Base-by-base conservation (phyloP, 1,140 invertebrate genomes). In the Scaptodrosophila lebanonensis region DNA sequence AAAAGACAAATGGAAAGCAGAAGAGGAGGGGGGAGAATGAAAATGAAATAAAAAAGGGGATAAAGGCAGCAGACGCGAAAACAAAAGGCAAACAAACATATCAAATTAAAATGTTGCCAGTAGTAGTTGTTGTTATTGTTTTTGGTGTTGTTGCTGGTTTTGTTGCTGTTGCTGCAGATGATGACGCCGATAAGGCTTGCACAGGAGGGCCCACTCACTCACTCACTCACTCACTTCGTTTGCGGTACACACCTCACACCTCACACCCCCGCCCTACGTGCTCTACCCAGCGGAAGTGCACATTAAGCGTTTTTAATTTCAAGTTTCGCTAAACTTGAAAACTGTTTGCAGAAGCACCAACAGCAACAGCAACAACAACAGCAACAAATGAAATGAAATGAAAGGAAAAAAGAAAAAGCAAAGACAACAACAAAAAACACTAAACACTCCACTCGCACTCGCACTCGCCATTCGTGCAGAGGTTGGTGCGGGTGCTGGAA, bases 271-370 rank as follows among this genome's bases (percentile, higher is more conserved):
- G 12, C 6, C 15, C 38, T 30, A 7, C 7, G 32, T 48, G 32
- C 30, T 12, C 48, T 20, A 60, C 58, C 51, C 72, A 62, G 68
- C 75, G 73, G 73, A 79, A 79, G 73, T 73, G 68, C 75, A 82
- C 66, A 73, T 82, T 73, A 77, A 82, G 64, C 65, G 75, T 79
- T 79, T 79, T 77, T 77, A 77, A 77, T 77, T 77, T 77, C 56
- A 60, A 77, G 63, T 51, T 77, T 76, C 38, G 66, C 66, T 59
- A 62, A 76, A 77, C 67, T 76, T 71, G 49, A 51, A 70, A 70
- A 63, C 33, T 77, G 66, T 68, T 73, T 63, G 44, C 52, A 16
- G 16, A 48, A 49, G 20, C 38, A 22, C 16, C 22, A 25, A 20
- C 13, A 42, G 40, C 30, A 42, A 12, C 15, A 44, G 16, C 15